A percentile compares a stretch with the other conserved stretches of the same genome.
Evolutionary conservation across 2,888 invertebrate species (phyloP).

Genomic region (Cataglyphis altisquamis): DNA sequence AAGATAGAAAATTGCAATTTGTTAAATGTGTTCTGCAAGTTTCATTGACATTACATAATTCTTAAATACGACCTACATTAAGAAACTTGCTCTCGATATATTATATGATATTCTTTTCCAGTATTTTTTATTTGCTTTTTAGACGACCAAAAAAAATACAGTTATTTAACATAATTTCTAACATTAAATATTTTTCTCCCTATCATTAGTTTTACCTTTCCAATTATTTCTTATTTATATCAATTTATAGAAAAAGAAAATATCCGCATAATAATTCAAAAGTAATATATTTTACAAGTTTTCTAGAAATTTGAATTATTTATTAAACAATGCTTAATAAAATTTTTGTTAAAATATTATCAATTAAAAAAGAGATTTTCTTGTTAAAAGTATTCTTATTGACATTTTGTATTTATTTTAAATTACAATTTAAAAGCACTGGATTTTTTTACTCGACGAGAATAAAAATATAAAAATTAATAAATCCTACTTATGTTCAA

Average conservation of each 20-base stretch:
- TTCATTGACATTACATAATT: background rate
- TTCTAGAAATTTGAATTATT: background rate
- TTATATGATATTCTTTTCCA: no score
- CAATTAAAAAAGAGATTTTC: background rate
- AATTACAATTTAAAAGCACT: no score
- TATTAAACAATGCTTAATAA: background rate
- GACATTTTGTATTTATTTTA: background rate
- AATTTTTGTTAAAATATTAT: background rate
- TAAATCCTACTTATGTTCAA: conserved; percentile 13
- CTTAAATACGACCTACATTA: background rate
- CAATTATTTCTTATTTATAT: background rate
- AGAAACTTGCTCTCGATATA: no score
- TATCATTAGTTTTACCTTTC: background rate
- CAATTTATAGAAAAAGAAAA: background rate
- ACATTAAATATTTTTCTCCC: background rate
- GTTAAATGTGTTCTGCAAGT: background rate
- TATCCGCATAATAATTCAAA: background rate
- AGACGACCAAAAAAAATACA: no score
- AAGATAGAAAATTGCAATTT: background rate
- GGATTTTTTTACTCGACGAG: background rate
- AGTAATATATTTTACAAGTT: background rate
- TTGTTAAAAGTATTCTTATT: background rate
- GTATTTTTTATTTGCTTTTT: no score
- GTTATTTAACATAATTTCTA: background rate
- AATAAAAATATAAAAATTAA: conserved; percentile 25